phyloP scores from a whole-genome alignment of 2,113 vertebrate genomes.

The Hiodon tergisus region DNA sequence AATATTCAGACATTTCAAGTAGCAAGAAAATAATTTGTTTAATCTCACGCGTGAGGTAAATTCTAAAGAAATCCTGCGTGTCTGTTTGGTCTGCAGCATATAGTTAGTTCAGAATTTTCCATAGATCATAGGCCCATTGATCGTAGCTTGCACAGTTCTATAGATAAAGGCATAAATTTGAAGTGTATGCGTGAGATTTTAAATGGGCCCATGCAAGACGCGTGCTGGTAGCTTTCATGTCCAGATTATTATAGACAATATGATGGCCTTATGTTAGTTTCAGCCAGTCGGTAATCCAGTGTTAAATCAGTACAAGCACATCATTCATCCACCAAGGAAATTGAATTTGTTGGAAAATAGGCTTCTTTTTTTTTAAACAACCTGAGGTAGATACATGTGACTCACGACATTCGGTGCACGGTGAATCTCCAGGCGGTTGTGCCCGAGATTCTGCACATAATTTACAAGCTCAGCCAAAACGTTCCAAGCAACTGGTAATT shows the following conservation, averaged over 20 bases:
- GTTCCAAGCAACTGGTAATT: not conserved
- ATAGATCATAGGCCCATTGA: too few relatives aligned
- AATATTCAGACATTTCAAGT: too few relatives aligned
- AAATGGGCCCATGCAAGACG: too few relatives aligned
- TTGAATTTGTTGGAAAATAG: not conserved
- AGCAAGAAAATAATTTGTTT: too few relatives aligned
- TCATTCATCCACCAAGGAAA: not conserved
- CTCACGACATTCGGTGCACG: not conserved
- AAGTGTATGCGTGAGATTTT: too few relatives aligned
- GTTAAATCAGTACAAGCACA: not conserved
- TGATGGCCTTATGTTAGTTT: too few relatives aligned
- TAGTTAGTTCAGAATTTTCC: too few relatives aligned
- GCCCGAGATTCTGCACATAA: not conserved
- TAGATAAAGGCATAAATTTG: too few relatives aligned
- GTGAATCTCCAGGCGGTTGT: not conserved
- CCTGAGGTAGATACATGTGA: not conserved
- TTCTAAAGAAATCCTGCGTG: too few relatives aligned
- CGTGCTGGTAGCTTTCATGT: slow-evolving; percentile 25
- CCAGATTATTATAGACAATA: slow-evolving; percentile 7
- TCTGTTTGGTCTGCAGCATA: too few relatives aligned
- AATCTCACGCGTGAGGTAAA: too few relatives aligned
- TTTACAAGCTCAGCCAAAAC: not conserved
- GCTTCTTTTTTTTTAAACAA: not conserved
- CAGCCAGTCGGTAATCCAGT: not conserved
- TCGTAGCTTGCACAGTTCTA: too few relatives aligned